A percentile compares a stretch with the other conserved stretches of the same genome.
Conservation (phyloP, 92 coral and sea anemone genomes). For the Heteractis magnifica region DNA sequence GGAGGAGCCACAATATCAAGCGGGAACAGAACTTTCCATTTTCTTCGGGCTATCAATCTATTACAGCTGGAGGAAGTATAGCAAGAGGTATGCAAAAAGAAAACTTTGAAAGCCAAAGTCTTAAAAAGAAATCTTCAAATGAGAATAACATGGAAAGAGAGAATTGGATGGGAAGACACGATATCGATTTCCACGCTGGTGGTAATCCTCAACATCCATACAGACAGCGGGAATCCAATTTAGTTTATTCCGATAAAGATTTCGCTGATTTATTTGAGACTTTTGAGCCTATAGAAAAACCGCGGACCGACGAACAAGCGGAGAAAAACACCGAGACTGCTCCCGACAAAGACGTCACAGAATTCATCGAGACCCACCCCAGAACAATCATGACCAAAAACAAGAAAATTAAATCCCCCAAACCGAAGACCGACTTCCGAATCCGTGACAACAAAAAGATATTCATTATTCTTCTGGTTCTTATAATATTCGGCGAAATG, state of each 20-base stretch:
- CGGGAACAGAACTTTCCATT: not conserved
- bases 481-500: conserved; percentile 73
- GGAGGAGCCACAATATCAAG: not conserved
- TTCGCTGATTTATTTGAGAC: conserved; percentile 14
- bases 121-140: not conserved
- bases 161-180: not conserved
- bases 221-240: not conserved
- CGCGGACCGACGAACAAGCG: not conserved
- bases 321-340: not conserved
- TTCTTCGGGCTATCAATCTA: not conserved
- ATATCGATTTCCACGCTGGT: not conserved
- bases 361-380: not conserved
- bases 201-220: not conserved
- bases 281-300: not conserved
- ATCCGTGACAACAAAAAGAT: conserved; percentile 69
- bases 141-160: not conserved
- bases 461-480: conserved; percentile 64
- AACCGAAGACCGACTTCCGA: conserved; percentile 67
- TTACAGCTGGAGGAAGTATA: not conserved
- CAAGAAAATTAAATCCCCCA: conserved; percentile 59
- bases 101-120: not conserved
- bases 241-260: not conserved
- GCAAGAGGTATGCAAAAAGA: not conserved
- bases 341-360: not conserved
- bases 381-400: conserved; percentile 51